Base-by-base conservation (phyloP, 2,113 vertebrate species). In the Apteryx mantelli region DNA sequence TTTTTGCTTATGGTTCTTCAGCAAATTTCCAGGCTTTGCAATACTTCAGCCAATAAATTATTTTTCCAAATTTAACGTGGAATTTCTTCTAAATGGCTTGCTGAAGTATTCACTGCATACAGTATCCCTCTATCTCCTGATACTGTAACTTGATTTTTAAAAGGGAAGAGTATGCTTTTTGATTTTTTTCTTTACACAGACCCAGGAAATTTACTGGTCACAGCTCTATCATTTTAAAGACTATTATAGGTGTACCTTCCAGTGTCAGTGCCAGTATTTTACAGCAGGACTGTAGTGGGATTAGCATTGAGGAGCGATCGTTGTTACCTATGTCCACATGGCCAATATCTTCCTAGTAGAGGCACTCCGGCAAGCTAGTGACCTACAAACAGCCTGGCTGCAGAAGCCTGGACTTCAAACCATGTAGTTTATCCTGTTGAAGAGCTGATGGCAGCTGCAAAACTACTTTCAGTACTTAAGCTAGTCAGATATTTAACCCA, bases 51-150 rank as follows among this genome's bases (percentile, higher is more conserved):
- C 71, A 91, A 86, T 75, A 63, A 86, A 84, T 38, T 85, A 73
- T 86, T 85, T 44, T 32, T 13, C 50, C 16, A 93, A 75, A 28
- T 88, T 96, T 89, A 84, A 93, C 0, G 3, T 74, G 78, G 24
- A 89, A 91, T 77, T 93, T 60, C 63, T 96, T 95, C 89, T 81
- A 87, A 95, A 85, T 15, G 25, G 48, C 48, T 95, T 87, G 56
- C 78, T 91, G 25, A 89, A 94, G 11, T 78, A 74, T 82, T 91
- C 3, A 0, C 48, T 75, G 42, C 28, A 25, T 55, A 9, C 71
- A 75, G 17, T 56, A 81, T 30, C 86, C 68, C 36, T 68, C 13
- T 3, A 60, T 42, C 63, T 75, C 28, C 20, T 86, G 94, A 88
- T 5, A 88, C 0, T 40, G 3, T 8, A 30, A 66, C 32, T 40